Base-by-base conservation (phyloP, 1,140 invertebrate species). In the Euwallacea similis region DNA sequence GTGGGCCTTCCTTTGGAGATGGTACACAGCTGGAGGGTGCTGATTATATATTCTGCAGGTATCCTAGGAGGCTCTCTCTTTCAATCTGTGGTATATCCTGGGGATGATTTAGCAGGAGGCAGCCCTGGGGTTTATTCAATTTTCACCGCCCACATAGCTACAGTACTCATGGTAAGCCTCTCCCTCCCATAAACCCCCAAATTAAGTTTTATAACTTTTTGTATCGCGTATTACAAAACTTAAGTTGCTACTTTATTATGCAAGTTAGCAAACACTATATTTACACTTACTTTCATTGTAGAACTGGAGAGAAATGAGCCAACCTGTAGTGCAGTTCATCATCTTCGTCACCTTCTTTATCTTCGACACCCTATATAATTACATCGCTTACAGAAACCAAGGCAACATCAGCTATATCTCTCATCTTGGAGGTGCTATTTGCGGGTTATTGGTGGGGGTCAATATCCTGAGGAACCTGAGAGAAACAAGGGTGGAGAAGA, bases 81-180 rank as follows among this genome's bases (percentile, higher is more conserved):
- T 7, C 94, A 94, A 11, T 97, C 95, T 3, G 85, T 98, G 2
- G 89, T 91, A 7, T 96, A 97, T 84, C 94, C 94, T 0, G 78
- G 82, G 44, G 91, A 94, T 2, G 95, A 87, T 76, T 82, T 99
- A 3, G 95, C 95, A 6, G 97, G 97, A 15, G 97, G 96, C 2
- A 97, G 95, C 42, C 97, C 95, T 9, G 97, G 97, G 0, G 96
- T 97, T 0, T 99, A 98, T 81, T 93, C 97, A 4, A 78, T 99
- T 4, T 94, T 98, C 13, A 91, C 96, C 0, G 97, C 96, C 7
- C 97, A 99, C 79, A 87, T 99, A 54, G 94, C 97, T n/a, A 96
- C 94, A 33, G 92, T 99, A 44, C 88, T 98, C 69, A 90, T 98
- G 88, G 93, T 94, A 81, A 86, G 81, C 42, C n/a, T 6, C 11